Evolutionary conservation across 2,797 vertebrate species (phyloP).

Genomic region (Eulemur albifrons): DNA sequence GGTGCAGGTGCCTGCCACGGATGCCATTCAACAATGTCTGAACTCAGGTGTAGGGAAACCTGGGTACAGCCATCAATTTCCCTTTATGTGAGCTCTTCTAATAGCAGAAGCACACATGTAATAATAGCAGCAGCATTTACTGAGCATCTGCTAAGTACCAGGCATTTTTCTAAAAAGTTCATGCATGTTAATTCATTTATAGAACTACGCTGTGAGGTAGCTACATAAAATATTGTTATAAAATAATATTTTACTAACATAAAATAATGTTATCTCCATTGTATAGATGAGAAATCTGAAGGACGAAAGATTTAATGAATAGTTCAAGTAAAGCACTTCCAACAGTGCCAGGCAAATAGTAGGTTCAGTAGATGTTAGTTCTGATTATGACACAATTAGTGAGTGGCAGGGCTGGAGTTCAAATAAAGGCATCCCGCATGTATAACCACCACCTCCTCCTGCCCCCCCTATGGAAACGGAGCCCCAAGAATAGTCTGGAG

Average conservation of each 20-base stretch:
- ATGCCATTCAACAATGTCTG: background rate
- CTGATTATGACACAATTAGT: background rate
- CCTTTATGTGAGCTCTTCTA: background rate
- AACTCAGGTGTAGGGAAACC: background rate
- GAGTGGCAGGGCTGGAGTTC: background rate
- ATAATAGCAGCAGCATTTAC: background rate
- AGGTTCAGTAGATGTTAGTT: background rate
- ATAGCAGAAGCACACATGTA: background rate
- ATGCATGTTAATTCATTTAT: background rate
- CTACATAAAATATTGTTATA: background rate
- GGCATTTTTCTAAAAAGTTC: background rate
- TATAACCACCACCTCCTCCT: background rate
- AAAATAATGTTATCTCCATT: background rate
- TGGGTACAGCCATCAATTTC: background rate
- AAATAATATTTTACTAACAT: background rate
- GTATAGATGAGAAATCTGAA: background rate
- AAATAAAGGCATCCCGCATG: background rate
- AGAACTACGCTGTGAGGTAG: background rate
- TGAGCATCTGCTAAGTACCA: background rate
- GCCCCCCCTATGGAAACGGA: background rate
- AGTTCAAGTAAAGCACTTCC: background rate
- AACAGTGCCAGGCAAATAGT: background rate
- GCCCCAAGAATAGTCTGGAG: background rate
- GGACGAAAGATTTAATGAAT: background rate
- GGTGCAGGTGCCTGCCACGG: background rate